Conservation (phyloP, 2,113 vertebrate species). For the Rhineura floridana region DNA sequence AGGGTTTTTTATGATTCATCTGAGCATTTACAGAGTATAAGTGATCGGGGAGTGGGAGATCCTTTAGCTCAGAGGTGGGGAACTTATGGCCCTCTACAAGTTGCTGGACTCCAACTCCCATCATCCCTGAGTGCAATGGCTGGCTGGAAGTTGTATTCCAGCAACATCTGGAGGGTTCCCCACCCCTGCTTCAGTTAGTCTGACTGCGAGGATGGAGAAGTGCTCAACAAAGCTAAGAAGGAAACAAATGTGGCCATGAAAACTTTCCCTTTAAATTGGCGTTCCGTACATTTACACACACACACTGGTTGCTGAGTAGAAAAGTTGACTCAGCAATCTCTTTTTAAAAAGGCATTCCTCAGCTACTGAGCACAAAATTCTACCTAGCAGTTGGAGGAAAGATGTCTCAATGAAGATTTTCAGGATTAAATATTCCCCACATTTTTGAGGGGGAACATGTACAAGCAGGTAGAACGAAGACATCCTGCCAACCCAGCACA, state of each 20-base stretch:
- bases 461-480: not conserved
- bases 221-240: too few species aligned
- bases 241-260: not conserved
- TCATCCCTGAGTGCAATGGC: too few species aligned
- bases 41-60: not conserved
- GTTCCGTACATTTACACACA: not conserved
- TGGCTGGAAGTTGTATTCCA: too few species aligned
- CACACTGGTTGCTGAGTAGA: not conserved
- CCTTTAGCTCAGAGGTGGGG: too few species aligned
- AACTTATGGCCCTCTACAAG: too few species aligned
- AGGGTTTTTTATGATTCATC: not conserved
- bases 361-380: not conserved
- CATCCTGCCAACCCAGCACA: not conserved
- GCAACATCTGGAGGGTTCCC: too few species aligned
- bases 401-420: not conserved
- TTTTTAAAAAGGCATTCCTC: not conserved
- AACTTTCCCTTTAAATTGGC: not conserved
- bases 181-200: too few species aligned
- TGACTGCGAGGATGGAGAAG: too few species aligned
- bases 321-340: not conserved
- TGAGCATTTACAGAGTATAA: not conserved
- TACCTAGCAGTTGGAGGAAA: not conserved
- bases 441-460: too few species aligned
- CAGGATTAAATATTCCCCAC: not conserved
- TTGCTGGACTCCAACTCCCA: too few species aligned